Evolutionary conservation across 1,140 invertebrate species (phyloP).

Genomic region (Triops cancriformis): DNA sequence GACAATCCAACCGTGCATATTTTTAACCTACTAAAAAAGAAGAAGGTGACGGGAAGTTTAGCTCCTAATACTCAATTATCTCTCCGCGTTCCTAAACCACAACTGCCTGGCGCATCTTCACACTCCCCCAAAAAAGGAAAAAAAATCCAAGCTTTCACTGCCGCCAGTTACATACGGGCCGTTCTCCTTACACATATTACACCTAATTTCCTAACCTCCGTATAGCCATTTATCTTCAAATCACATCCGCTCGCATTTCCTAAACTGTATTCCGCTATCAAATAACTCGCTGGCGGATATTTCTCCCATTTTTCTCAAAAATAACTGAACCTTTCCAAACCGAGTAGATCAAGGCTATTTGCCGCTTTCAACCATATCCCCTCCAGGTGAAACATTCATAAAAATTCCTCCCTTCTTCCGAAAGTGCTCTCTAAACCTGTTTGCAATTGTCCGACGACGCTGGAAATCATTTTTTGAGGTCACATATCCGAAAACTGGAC

Average conservation of each 20-base stretch:
- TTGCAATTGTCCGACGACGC: background rate
- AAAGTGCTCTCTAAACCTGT: background rate
- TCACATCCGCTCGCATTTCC: background rate
- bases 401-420: background rate
- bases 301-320: background rate
- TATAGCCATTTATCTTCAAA: background rate
- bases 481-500: background rate
- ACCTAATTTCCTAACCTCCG: background rate
- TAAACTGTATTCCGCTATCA: background rate
- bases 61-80: background rate
- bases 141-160: conserved; percentile 4
- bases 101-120: background rate
- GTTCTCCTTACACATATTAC: background rate
- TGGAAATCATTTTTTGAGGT: background rate
- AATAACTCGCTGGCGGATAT: background rate
- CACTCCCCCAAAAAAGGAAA: background rate
- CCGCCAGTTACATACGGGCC: background rate
- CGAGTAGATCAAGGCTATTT: background rate
- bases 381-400: background rate
- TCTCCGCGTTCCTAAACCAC: background rate
- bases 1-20: no score
- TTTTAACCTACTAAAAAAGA: background rate
- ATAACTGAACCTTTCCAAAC: no score
- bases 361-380: background rate
- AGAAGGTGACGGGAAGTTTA: background rate